Evolutionary conservation across 2,797 vertebrate genomes (phyloP), one percentile per base, ranked within the genome.

Genomic region (Netta rufina): DNA sequence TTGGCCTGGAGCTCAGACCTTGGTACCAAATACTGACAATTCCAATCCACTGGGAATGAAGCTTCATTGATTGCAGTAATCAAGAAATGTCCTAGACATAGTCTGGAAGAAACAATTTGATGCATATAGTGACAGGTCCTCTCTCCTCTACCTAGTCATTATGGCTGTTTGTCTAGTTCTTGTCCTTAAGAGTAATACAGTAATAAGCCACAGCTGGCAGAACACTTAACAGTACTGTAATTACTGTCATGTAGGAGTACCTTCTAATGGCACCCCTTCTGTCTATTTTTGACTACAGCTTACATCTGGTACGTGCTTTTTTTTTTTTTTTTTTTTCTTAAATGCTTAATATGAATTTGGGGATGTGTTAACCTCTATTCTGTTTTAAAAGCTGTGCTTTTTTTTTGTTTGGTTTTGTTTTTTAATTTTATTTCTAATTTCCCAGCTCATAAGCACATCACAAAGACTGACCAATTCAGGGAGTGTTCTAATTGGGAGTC

Each of bases 361-460:
- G 45, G 64, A 75, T 91, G 22, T 60, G 27, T 24, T 82, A 82
- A 88, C 24, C 36, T 71, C 77, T 80, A 13, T 58, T 81, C 89
- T 77, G 64, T 80, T 78, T 36, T 65, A 45, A 79, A 21, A 62
- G 4, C n/a, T 72, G 38, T 85, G 33, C 2, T 45, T 0, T 5
- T 45, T 0, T 5, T 85, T 94, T 62, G 60, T 25, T 60, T 27
- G 19, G 27, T 60, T 36, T 60, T 58, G 22, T 19, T 64, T 13
- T n/a, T 39, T 19, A 30, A 19, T 62, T 39, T 79, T 96, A 19
- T 92, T 90, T 85, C 43, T 91, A 2, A 90, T 91, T 70, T 91
- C 89, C 33, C 80, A 99, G 98, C 98, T 98, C 96, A 98, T 98
- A 97, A 98, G 98, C 97, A 98, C 98, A 93, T 97, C 98, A 22